These are phyloP conservation scores for Artibeus lituratus DNA, from an alignment of 2,797 vertebrate species.

Conservation along the genomic window DNA sequence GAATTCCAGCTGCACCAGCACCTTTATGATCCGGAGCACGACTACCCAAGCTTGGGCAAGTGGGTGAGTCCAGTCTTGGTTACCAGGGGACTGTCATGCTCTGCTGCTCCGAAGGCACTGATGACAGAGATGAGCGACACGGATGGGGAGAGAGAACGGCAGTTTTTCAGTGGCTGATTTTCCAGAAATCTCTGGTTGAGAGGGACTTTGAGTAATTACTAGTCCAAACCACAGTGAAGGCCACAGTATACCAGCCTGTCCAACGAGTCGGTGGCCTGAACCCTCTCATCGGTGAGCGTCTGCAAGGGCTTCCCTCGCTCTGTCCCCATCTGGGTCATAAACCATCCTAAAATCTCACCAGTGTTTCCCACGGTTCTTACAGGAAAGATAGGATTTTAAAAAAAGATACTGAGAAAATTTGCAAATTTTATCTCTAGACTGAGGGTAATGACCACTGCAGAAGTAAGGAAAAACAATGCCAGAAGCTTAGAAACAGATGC, in stretches of 20 bases:
- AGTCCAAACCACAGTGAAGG: not conserved
- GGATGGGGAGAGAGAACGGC: not conserved
- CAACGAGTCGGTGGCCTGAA: not conserved
- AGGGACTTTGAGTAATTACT: not conserved
- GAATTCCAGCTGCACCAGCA: conserved; percentile 97
- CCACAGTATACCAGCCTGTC: not conserved
- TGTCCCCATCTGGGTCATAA: not conserved
- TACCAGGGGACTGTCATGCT: not conserved
- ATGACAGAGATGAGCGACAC: not conserved
- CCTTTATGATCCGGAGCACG: conserved; percentile 94
- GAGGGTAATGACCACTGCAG: not conserved
- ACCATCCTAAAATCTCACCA: not conserved
- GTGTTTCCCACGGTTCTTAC: not conserved
- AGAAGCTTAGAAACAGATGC: conserved; percentile 24
- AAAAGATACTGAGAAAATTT: not conserved
- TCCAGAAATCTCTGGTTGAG: not conserved
- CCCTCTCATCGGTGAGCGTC: not conserved
- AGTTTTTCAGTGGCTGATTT: not conserved
- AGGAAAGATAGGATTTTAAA: not conserved
- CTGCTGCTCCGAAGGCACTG: not conserved
- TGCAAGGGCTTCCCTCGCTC: not conserved
- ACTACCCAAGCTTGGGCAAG: conserved; percentile 92
- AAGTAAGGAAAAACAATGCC: not conserved
- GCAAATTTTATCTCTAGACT: not conserved
- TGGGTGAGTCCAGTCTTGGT: conserved; percentile 88